Evolutionary conservation across 2,888 invertebrate species (phyloP).

Genomic region (Nowickia ferox): DNA sequence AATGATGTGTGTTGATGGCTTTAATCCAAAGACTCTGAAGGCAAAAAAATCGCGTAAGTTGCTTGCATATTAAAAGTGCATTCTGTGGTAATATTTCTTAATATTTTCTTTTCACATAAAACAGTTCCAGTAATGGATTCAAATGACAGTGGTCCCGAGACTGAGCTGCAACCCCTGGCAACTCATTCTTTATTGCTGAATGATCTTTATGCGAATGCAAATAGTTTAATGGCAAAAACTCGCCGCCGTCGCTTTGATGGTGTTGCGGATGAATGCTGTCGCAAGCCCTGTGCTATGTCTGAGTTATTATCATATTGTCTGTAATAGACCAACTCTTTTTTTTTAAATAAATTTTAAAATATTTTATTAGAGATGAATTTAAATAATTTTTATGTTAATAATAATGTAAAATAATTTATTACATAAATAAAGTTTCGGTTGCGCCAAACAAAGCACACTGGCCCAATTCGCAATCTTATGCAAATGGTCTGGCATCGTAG

Average conservation of each 20-base stretch:
- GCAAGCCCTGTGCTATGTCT: conserved; percentile 75
- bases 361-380: no score
- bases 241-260: conserved; percentile 71
- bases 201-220: not conserved
- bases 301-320: conserved; percentile 75
- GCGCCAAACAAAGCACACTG: not conserved
- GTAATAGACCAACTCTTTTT: conserved; percentile 43
- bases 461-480: no score
- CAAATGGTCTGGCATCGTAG: no score
- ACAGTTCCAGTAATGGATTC: conserved; percentile 5
- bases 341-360: no score
- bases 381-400: no score
- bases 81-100: not conserved
- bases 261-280: conserved; percentile 75
- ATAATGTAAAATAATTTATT: no score
- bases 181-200: not conserved
- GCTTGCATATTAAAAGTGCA: not conserved
- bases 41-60: conserved; percentile 42
- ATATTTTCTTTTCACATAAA: not conserved
- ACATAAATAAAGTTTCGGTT: not conserved
- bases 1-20: conserved; percentile 22
- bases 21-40: conserved; percentile 20
- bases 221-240: conserved; percentile 37
- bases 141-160: not conserved
- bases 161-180: not conserved